phyloP scores from a whole-genome alignment of 2,797 vertebrate species.

The Apogon hyalosoma region DNA sequence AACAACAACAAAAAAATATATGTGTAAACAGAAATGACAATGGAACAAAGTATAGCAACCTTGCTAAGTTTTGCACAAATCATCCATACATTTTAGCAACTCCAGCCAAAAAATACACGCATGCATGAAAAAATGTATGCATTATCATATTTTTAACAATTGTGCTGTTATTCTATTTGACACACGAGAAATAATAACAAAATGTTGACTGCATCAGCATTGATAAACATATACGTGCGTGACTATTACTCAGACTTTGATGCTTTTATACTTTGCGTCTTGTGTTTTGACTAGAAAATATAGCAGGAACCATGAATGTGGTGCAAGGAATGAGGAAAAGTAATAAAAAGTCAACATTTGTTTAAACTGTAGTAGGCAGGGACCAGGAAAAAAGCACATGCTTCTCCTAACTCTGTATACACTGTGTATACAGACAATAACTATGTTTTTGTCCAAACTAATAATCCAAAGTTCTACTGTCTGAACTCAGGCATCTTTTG shows the following conservation, averaged over 20 bases:
- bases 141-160: background rate
- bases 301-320: background rate
- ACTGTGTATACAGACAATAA: too few species aligned
- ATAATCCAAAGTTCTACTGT: too few species aligned
- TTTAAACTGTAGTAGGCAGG: too few species aligned
- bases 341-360: background rate
- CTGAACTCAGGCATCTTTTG: too few species aligned
- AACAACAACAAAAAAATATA: constrained; percentile 29
- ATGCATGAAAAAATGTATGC: constrained; percentile 9
- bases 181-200: too few species aligned
- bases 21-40: constrained; percentile 48
- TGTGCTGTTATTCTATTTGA: background rate
- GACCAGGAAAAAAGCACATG: too few species aligned
- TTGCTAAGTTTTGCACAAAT: constrained; percentile 51
- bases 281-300: background rate
- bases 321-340: background rate
- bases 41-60: constrained; percentile 45
- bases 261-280: background rate
- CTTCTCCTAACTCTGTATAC: too few species aligned
- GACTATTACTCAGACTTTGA: background rate
- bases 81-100: constrained; percentile 54
- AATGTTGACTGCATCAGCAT: background rate
- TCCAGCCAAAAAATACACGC: constrained; percentile 20
- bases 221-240: background rate
- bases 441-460: too few species aligned